Evolutionary conservation across 2,888 invertebrate genomes (phyloP).

Genomic region (Craniophora ligustri): DNA sequence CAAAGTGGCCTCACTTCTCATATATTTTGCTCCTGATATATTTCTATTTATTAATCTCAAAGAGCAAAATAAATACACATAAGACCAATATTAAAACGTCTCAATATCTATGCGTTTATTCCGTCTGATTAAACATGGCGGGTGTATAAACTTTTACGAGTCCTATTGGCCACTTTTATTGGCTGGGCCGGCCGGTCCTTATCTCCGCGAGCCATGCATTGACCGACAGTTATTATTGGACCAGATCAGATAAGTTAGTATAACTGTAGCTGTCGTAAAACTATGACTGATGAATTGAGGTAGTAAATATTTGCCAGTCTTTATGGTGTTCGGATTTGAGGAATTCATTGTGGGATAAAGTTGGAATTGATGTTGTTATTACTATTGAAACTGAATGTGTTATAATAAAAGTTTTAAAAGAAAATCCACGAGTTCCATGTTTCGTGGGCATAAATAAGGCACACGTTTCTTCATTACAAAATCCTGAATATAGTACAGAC

Average conservation of each 20-base stretch:
- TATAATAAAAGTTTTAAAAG: too few relatives aligned
- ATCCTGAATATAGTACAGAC: too few relatives aligned
- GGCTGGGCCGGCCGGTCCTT: conserved; percentile 36
- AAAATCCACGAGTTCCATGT: too few relatives aligned
- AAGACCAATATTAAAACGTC: conserved; percentile 25
- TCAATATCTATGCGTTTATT: conserved; percentile 32
- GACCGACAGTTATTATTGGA: conserved; percentile 41
- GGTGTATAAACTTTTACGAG: conserved; percentile 53
- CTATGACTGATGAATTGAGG: conserved; percentile 40
- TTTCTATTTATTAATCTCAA: background rate
- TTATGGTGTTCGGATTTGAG: conserved; percentile 1
- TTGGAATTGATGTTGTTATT: background rate
- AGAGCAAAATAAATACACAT: background rate
- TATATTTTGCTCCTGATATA: background rate
- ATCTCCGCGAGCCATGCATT: conserved; percentile 42
- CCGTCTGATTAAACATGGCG: conserved; percentile 42
- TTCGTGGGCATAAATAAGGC: too few relatives aligned
- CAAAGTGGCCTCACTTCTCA: too few relatives aligned
- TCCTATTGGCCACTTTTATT: conserved; percentile 48
- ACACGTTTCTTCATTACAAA: too few relatives aligned
- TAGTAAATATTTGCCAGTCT: conserved; percentile 5
- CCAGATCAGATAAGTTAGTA: conserved; percentile 36
- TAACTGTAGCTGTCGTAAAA: conserved; percentile 38
- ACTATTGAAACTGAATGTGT: too few relatives aligned
- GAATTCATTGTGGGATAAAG: background rate